phyloP scores from a whole-genome alignment of 2,888 invertebrate species.

The Tetranychus piercei region DNA sequence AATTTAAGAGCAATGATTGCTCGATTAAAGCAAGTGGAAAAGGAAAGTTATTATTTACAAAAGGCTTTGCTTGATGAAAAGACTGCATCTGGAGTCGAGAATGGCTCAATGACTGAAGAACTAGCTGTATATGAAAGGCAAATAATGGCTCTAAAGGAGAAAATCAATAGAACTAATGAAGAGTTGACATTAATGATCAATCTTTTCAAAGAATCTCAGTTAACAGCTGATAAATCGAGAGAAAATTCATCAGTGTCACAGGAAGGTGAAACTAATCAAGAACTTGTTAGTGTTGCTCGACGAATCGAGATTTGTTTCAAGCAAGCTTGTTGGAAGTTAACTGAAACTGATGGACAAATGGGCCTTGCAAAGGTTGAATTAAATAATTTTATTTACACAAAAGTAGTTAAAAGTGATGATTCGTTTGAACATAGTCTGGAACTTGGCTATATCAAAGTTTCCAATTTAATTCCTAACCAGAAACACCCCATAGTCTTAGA shows the following conservation, averaged over 20 bases:
- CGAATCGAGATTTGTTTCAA: constrained; percentile 92
- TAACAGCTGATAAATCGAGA: constrained; percentile 37
- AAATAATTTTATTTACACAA: constrained; percentile 89
- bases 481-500: constrained; percentile 71
- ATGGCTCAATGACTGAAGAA: constrained; percentile 7
- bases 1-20: constrained; percentile 40
- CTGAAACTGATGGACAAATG: constrained; percentile 90
- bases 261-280: constrained; percentile 41
- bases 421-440: constrained; percentile 92
- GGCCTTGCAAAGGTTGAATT: constrained; percentile 89
- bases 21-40: constrained; percentile 60
- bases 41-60: constrained; percentile 30
- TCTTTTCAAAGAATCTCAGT: constrained; percentile 63
- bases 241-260: constrained; percentile 25
- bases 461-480: constrained; percentile 81
- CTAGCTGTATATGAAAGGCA: constrained; percentile 12
- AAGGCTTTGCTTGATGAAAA: constrained; percentile 22
- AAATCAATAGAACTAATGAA: constrained; percentile 66
- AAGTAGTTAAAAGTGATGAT: constrained; percentile 86
- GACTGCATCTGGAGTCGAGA: neutral
- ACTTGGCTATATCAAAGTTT: constrained; percentile 82
- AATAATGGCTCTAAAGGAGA: constrained; percentile 74
- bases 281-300: constrained; percentile 47
- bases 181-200: constrained; percentile 87
- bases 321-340: constrained; percentile 90